Conservation (phyloP, 2,888 invertebrate species). For the Thelaira solivaga region DNA sequence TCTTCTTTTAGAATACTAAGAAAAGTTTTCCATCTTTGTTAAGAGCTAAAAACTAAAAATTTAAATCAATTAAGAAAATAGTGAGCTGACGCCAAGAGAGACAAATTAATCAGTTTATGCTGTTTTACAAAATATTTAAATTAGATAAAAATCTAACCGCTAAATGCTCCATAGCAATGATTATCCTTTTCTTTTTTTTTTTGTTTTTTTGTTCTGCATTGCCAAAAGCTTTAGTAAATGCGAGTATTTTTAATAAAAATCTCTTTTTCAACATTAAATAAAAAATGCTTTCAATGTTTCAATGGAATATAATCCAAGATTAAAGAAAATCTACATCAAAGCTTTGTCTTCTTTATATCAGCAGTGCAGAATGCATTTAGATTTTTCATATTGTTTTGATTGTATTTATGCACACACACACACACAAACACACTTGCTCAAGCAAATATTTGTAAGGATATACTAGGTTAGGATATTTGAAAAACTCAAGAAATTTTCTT, state of each 20-base stretch:
- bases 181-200: too few relatives aligned
- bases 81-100: too few relatives aligned
- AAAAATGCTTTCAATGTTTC: slow-evolving; percentile 28
- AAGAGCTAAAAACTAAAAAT: too few relatives aligned
- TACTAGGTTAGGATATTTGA: not conserved
- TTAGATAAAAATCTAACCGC: too few relatives aligned
- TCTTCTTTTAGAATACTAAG: too few relatives aligned
- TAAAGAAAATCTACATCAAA: slow-evolving; percentile 48
- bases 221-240: not conserved
- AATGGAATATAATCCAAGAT: slow-evolving; percentile 33
- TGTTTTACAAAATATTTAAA: too few relatives aligned
- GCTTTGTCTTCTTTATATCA: slow-evolving; percentile 32
- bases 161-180: too few relatives aligned
- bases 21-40: too few relatives aligned
- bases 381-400: slow-evolving; percentile 11
- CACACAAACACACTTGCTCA: too few relatives aligned
- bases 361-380: slow-evolving; percentile 11
- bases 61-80: too few relatives aligned
- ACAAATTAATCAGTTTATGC: too few relatives aligned
- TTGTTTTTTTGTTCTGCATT: too few relatives aligned
- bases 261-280: not conserved
- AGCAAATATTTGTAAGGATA: not conserved
- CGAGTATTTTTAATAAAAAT: not conserved
- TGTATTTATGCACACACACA: slow-evolving; percentile 1
- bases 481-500: slow-evolving; percentile 52